Base-by-base conservation (phyloP, 2,888 invertebrate genomes). In the Apotomis turbidana region DNA sequence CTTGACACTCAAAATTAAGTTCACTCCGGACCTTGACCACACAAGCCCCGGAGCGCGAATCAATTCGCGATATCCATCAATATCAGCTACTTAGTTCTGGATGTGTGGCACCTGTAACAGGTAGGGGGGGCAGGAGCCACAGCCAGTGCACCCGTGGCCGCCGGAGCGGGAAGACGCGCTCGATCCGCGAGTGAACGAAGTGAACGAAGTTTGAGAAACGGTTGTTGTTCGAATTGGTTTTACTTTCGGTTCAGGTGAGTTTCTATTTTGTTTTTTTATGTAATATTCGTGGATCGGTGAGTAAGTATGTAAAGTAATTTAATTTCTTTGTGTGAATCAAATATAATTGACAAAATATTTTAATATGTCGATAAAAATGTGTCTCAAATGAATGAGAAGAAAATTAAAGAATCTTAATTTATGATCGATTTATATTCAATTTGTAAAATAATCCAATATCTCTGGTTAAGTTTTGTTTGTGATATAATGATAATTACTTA, bases 11-110 rank as follows among this genome's bases (percentile, higher is more conserved):
- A 49, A 49, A 10, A 10, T 49, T 49, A 49, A 9, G 10, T 3
- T 44, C 49, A 6, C 49, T 49, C 49, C 10, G 36, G 9, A 52
- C 62, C 61, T 66, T 71, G 63, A 46, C 68, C 74, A 63, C 63
- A 73, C 63, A 59, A 36, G 70, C 15, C n/a, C 57, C 27, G 57
- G 54, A 55, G 61, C 63, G 15, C 67, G 73, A 90, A 90, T 90
- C 90, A 90, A 91, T 92, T 88, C 84, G 80, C 87, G 86, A 86
- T 89, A 87, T 87, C 88, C 91, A 88, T 91, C 92, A 90, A 91
- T 91, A 91, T 85, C 84, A 85, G 90, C 88, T 92, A 91, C 90
- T 91, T 87, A 88, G 84, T 82, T 85, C 85, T 86, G 87, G 87
- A 88, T 87, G 84, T 85, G 81, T 82, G 80, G 79, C 88, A 92